Evolutionary conservation across 2,888 invertebrate species (phyloP).

Genomic region (Hoplodrina ambigua): DNA sequence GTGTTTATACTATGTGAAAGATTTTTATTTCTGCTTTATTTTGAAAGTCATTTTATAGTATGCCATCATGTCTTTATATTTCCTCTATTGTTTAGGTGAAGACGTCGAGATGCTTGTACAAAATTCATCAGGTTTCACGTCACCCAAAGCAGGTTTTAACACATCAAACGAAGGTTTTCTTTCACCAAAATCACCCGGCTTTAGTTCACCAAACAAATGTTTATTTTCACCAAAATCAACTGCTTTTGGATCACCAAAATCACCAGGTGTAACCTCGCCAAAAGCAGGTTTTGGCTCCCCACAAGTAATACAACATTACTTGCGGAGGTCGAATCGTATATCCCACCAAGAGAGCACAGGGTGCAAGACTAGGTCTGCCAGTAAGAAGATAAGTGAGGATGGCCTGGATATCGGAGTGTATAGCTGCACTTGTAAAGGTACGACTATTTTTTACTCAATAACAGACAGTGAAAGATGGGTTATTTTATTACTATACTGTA

Average conservation of each 20-base stretch:
- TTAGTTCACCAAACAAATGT: no score
- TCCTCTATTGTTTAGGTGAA: constrained; percentile 13
- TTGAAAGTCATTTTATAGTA: not conserved
- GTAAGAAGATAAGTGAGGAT: not conserved
- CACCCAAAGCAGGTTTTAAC: not conserved
- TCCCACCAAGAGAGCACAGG: not conserved
- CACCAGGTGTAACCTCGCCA: not conserved
- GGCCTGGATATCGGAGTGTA: constrained; percentile 64
- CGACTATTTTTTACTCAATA: not conserved
- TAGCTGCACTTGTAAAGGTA: constrained; percentile 79
- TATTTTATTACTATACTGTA: no score
- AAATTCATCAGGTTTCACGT: not conserved
- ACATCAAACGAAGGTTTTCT: not conserved
- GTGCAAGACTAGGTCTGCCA: not conserved
- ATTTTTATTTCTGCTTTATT: not conserved
- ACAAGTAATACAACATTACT: not conserved
- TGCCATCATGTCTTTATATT: not conserved
- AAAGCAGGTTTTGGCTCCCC: not conserved
- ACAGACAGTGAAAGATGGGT: no score
- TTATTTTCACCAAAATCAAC: no score
- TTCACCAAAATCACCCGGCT: no score
- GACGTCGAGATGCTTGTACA: not conserved
- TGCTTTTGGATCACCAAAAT: no score
- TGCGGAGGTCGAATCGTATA: not conserved
- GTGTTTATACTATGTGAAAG: no score